Percentiles rank a stretch among this genome's conserved stretches.
Evolutionary conservation across 1,140 invertebrate species (phyloP).

Genomic region (Drosophila pseudoananassae): DNA sequence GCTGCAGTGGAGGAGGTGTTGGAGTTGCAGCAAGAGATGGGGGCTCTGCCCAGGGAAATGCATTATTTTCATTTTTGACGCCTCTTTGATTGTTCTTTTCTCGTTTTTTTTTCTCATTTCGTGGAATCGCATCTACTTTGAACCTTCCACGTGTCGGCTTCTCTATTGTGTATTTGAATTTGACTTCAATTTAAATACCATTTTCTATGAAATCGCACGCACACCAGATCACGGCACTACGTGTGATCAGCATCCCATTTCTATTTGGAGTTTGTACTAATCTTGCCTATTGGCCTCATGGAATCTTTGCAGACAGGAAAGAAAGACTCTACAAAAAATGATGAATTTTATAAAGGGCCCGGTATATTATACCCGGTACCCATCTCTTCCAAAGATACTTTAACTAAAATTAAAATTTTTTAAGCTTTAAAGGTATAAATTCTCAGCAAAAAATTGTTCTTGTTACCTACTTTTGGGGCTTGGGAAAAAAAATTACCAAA

Average conservation of each 20-base stretch:
- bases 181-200: slow-evolving; percentile 82
- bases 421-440: too few relatives aligned
- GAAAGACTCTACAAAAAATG: background rate
- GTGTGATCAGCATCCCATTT: slow-evolving; percentile 39
- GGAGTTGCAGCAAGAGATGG: background rate
- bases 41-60: slow-evolving; percentile 51
- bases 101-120: slow-evolving; percentile 65
- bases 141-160: slow-evolving; percentile 68
- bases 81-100: slow-evolving; percentile 71
- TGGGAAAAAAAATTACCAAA: too few relatives aligned
- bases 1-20: too few relatives aligned
- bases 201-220: slow-evolving; percentile 82
- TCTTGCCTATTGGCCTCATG: background rate
- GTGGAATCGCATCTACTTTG: slow-evolving; percentile 79
- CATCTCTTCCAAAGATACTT: too few relatives aligned
- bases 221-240: slow-evolving; percentile 57
- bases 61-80: slow-evolving; percentile 79
- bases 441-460: too few relatives aligned
- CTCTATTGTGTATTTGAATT: slow-evolving; percentile 78
- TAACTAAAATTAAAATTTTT: too few relatives aligned
- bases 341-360: too few relatives aligned
- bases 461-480: too few relatives aligned
- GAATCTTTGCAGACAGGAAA: slow-evolving; percentile 2
- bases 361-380: too few relatives aligned
- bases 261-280: background rate